Conservation (phyloP, 2,797 vertebrate species). For the Lutjanus argentimaculatus region DNA sequence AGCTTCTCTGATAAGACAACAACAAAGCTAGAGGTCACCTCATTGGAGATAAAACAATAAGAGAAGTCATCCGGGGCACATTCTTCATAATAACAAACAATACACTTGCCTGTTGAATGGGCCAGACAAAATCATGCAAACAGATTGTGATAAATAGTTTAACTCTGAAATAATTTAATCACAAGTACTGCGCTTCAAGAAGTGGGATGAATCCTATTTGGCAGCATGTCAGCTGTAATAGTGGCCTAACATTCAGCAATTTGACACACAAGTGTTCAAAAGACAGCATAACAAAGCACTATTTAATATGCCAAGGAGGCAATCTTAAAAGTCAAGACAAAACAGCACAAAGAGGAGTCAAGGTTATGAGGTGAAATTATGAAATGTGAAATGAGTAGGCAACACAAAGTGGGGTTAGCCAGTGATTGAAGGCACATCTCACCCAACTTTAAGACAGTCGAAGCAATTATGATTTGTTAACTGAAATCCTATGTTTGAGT, state of each 20-base stretch:
- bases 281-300: neutral
- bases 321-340: neutral
- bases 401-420: neutral
- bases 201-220: neutral
- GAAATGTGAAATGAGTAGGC: neutral
- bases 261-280: neutral
- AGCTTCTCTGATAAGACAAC: constrained; percentile 25
- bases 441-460: neutral
- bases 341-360: neutral
- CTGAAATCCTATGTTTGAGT: neutral
- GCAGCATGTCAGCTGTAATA: neutral
- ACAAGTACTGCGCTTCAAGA: neutral
- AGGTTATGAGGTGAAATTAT: neutral
- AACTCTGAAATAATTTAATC: constrained; percentile 4
- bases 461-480: neutral
- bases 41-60: constrained; percentile 16
- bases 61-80: neutral
- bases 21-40: constrained; percentile 44
- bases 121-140: neutral
- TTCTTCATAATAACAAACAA: constrained; percentile 24
- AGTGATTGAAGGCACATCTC: neutral
- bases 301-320: neutral
- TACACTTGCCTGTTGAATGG: neutral
- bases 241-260: neutral
- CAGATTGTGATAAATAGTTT: constrained; percentile 1